Conservation (phyloP, 2,113 vertebrate species). For the Dromas ardeola region DNA sequence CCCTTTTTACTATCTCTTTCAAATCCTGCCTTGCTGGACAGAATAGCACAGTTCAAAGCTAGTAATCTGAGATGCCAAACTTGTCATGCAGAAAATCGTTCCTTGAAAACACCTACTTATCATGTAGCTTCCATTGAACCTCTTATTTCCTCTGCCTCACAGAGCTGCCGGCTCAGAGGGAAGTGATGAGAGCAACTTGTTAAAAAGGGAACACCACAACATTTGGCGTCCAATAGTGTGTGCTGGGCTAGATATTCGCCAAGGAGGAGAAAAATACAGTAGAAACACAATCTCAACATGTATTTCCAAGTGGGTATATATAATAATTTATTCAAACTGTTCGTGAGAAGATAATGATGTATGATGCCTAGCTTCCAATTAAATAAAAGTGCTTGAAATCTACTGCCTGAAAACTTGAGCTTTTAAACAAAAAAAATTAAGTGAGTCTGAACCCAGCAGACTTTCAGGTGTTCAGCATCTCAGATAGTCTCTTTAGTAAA, state of each 20-base stretch:
- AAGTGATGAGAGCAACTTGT: neutral
- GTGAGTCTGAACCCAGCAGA: neutral
- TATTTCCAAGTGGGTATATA: neutral
- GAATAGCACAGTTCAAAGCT: neutral
- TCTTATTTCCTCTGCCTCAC: neutral
- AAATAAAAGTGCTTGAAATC: slow-evolving; percentile 52
- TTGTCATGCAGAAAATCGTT: neutral
- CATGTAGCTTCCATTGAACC: neutral
- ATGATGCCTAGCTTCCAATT: slow-evolving; percentile 31
- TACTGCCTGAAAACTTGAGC: slow-evolving; percentile 20
- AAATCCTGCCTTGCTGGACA: neutral
- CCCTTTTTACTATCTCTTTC: neutral
- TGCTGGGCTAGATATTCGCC: neutral
- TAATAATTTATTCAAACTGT: slow-evolving; percentile 36
- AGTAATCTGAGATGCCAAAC: neutral
- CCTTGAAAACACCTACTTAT: neutral
- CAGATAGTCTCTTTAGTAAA: neutral
- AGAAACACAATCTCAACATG: neutral
- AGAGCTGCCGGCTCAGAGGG: neutral
- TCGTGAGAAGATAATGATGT: slow-evolving; percentile 15
- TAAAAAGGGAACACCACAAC: neutral
- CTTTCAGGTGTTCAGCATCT: neutral
- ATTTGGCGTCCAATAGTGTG: neutral
- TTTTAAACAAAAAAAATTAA: neutral
- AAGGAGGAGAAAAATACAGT: neutral